Conservation (phyloP, 2,888 invertebrate genomes). For the Ceriagrion tenellum region DNA sequence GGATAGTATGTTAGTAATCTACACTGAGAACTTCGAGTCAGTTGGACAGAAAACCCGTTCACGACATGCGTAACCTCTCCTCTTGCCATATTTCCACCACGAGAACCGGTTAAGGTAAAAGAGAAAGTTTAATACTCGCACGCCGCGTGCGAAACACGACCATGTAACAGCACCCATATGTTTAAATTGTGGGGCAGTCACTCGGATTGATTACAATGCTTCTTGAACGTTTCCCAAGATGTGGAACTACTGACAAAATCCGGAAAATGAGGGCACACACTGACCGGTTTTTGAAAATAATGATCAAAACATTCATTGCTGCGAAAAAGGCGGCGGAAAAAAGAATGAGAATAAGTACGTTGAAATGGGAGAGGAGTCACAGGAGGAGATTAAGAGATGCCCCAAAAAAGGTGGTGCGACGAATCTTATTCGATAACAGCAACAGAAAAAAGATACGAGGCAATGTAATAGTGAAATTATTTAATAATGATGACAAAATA, state of each 20-base stretch:
- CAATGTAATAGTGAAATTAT: too few species aligned
- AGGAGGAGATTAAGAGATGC: too few species aligned
- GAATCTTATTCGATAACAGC: too few species aligned
- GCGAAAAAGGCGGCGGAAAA: too few species aligned
- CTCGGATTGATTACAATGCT: neutral
- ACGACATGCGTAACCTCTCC: neutral
- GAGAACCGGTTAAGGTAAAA: constrained; percentile 47
- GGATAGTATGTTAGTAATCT: neutral
- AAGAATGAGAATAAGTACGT: too few species aligned
- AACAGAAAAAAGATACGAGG: too few species aligned
- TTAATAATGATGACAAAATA: too few species aligned
- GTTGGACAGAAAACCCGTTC: neutral
- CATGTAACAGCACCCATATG: neutral
- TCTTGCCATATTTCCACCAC: neutral
- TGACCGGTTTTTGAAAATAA: too few species aligned
- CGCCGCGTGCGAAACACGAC: neutral
- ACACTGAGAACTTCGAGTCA: neutral
- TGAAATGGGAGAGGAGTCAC: too few species aligned
- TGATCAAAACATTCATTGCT: too few species aligned
- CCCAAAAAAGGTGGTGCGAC: too few species aligned
- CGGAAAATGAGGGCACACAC: neutral
- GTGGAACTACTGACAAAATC: neutral
- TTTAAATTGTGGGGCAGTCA: neutral
- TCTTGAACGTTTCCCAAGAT: neutral
- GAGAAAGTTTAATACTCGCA: constrained; percentile 57